These are phyloP conservation scores for Anagrus nilaparvatae DNA, from an alignment of 1,140 invertebrate genomes.

Conservation along the genomic window DNA sequence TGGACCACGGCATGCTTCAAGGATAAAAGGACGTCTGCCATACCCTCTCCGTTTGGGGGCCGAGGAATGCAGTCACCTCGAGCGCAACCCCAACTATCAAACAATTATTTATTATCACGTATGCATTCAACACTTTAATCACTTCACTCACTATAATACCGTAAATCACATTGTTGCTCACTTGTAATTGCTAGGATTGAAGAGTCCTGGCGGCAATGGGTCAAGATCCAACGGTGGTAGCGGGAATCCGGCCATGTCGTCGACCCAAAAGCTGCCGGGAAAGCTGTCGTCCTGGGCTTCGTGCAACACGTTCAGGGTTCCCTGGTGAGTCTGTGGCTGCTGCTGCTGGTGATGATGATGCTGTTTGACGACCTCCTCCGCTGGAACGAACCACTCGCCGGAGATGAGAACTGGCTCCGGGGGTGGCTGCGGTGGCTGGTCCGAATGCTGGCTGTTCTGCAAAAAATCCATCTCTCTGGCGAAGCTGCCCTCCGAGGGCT, in stretches of 20 bases:
- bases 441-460: slow-evolving; percentile 41
- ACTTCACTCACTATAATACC: too few relatives aligned
- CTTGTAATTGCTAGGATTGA: slow-evolving; percentile 66
- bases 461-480: slow-evolving; percentile 43
- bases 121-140: too few relatives aligned
- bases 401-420: too few relatives aligned
- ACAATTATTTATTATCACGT: too few relatives aligned
- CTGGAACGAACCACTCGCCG: too few relatives aligned
- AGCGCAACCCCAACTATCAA: slow-evolving; percentile 38
- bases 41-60: slow-evolving; percentile 46
- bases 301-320: background rate
- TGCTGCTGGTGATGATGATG: slow-evolving; percentile 9
- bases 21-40: slow-evolving; percentile 75
- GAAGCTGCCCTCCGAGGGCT: slow-evolving; percentile 32
- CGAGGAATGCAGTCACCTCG: slow-evolving; percentile 36
- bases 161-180: too few relatives aligned
- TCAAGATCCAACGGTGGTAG: slow-evolving; percentile 65
- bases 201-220: slow-evolving; percentile 54
- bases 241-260: slow-evolving; percentile 74
- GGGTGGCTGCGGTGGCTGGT: too few relatives aligned
- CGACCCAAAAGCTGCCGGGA: slow-evolving; percentile 51
- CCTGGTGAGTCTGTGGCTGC: slow-evolving; percentile 5
- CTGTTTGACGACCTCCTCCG: slow-evolving; percentile 27
- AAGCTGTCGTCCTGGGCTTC: slow-evolving; percentile 32
- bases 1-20: slow-evolving; percentile 81